Conservation (phyloP, 2,888 invertebrate genomes). For the Hemistola chrysoprasaria region DNA sequence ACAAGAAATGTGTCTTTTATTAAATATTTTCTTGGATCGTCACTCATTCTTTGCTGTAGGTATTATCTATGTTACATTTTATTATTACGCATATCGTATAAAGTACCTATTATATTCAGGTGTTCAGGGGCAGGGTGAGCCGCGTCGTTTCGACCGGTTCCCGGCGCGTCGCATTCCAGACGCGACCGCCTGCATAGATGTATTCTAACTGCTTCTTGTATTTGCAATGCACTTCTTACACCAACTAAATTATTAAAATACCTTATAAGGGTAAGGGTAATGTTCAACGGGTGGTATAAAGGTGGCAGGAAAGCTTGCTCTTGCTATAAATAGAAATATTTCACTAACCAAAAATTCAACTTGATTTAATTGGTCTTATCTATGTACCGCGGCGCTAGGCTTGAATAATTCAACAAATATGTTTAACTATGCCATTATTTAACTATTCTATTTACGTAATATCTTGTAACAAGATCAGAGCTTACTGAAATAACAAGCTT, state of each 20-base stretch:
- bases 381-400: not conserved
- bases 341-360: too few relatives aligned
- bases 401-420: conserved; percentile 6
- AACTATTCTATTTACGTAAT: conserved; percentile 9
- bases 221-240: conserved; percentile 3
- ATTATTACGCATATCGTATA: too few relatives aligned
- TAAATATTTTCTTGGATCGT: too few relatives aligned
- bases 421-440: not conserved
- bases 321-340: too few relatives aligned
- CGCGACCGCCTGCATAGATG: conserved; percentile 27
- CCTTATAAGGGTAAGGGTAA: too few relatives aligned
- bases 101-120: too few relatives aligned
- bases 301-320: too few relatives aligned
- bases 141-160: conserved; percentile 41
- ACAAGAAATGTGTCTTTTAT: too few relatives aligned
- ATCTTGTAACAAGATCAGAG: conserved; percentile 2
- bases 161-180: conserved; percentile 41
- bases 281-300: too few relatives aligned
- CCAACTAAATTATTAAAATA: not conserved
- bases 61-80: too few relatives aligned
- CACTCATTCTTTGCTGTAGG: too few relatives aligned
- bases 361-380: not conserved
- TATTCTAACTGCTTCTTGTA: conserved; percentile 17
- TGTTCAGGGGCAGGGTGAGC: conserved; percentile 23
- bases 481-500: conserved; percentile 2